phyloP scores from a whole-genome alignment of 37 sponge, comb jelly and placozoan species.

The Agelas oroides region DNA sequence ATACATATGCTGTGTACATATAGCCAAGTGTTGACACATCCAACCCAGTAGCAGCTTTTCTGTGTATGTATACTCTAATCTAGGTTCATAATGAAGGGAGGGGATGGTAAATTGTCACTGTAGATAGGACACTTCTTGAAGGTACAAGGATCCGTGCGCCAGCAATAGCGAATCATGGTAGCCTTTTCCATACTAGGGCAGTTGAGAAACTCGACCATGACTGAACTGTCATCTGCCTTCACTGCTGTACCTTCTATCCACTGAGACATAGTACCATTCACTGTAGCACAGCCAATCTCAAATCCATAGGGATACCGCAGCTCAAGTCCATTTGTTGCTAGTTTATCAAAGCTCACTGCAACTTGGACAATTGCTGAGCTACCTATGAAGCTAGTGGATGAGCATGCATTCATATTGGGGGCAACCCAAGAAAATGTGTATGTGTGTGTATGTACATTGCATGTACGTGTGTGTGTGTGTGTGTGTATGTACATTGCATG shows the following conservation, averaged over 20 bases:
- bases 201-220: slow-evolving; percentile 14
- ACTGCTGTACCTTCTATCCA: slow-evolving; percentile 54
- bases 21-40: too few species aligned
- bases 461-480: too few species aligned
- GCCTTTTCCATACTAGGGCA: slow-evolving; percentile 25
- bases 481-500: too few species aligned
- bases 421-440: too few species aligned
- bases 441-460: too few species aligned
- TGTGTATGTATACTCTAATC: not conserved
- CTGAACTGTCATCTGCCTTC: not conserved
- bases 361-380: not conserved
- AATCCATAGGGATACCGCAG: slow-evolving; percentile 58
- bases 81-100: slow-evolving; percentile 50
- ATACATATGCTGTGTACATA: too few species aligned
- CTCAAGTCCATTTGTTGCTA: not conserved
- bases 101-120: slow-evolving; percentile 41
- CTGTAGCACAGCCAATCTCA: slow-evolving; percentile 54
- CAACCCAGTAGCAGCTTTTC: too few species aligned
- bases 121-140: slow-evolving; percentile 68
- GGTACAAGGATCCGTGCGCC: slow-evolving; percentile 62
- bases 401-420: too few species aligned
- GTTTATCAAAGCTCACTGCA: not conserved
- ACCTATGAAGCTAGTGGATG: not conserved
- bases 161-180: slow-evolving; percentile 43
- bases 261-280: not conserved